A percentile compares a stretch with the other conserved stretches of the same genome.
Conservation (phyloP, 2,113 vertebrate genomes). For the Macroglossus sobrinus region DNA sequence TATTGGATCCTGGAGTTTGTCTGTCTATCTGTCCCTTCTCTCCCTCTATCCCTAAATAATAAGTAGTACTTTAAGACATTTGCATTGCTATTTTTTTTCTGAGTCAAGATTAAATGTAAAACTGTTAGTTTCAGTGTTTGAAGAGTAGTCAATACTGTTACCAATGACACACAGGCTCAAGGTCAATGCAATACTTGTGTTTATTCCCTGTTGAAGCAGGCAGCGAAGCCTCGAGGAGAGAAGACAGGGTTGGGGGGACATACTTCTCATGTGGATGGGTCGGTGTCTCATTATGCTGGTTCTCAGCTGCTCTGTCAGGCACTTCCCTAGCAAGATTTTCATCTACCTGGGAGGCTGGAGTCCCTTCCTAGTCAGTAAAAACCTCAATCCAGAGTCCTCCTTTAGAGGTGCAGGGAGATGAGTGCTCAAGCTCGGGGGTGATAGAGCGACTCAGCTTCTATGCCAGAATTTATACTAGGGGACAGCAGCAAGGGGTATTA, state of each 20-base stretch:
- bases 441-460: neutral
- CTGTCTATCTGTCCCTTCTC: neutral
- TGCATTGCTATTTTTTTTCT: neutral
- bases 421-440: neutral
- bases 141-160: neutral
- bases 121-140: neutral
- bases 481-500: neutral
- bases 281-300: neutral
- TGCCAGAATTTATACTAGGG: neutral
- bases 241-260: neutral
- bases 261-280: rapidly evolving
- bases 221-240: neutral
- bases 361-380: neutral
- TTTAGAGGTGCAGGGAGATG: neutral
- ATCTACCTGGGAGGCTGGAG: neutral
- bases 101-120: neutral
- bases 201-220: neutral
- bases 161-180: neutral
- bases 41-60: neutral
- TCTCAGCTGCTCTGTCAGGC: neutral
- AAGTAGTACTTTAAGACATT: neutral
- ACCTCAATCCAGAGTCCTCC: neutral
- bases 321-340: neutral
- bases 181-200: neutral
- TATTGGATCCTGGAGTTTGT: neutral